phyloP scores from a whole-genome alignment of 2,113 vertebrate species.

The Aplodontia rufa region DNA sequence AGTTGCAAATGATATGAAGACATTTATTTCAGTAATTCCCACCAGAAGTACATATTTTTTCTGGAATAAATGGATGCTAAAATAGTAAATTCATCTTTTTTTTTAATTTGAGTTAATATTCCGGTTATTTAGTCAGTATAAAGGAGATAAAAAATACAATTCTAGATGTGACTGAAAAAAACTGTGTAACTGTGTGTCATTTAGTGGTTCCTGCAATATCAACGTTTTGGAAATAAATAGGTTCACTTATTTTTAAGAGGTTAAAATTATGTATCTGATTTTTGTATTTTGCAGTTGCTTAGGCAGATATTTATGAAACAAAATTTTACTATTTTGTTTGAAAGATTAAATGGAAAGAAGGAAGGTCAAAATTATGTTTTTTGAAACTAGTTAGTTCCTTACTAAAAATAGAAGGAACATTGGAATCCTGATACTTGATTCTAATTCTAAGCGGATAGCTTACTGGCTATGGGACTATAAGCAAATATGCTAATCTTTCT shows the following conservation, averaged over 20 bases:
- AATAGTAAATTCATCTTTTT: not conserved
- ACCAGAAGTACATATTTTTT: not conserved
- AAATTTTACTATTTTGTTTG: not conserved
- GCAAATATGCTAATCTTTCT: not conserved
- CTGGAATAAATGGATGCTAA: not conserved
- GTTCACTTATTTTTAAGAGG: not conserved
- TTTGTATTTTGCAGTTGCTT: not conserved
- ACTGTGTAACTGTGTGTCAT: not conserved
- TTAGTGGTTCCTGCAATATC: not conserved
- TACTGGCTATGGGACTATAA: not conserved
- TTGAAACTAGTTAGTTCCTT: not conserved
- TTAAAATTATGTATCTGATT: not conserved
- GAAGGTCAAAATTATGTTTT: not conserved
- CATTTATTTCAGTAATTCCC: not conserved
- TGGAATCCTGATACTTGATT: not conserved
- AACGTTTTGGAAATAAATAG: constrained; percentile 11
- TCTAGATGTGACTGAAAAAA: not conserved
- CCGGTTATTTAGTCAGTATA: not conserved
- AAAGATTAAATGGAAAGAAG: not conserved
- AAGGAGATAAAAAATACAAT: not conserved
- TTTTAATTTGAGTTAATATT: constrained; percentile 13
- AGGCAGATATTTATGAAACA: not conserved
- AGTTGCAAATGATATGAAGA: not conserved
- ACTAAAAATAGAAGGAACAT: not conserved
- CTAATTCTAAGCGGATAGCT: not conserved